Conservation (phyloP, 2,888 invertebrate species). For the Conchocele bisecta region DNA sequence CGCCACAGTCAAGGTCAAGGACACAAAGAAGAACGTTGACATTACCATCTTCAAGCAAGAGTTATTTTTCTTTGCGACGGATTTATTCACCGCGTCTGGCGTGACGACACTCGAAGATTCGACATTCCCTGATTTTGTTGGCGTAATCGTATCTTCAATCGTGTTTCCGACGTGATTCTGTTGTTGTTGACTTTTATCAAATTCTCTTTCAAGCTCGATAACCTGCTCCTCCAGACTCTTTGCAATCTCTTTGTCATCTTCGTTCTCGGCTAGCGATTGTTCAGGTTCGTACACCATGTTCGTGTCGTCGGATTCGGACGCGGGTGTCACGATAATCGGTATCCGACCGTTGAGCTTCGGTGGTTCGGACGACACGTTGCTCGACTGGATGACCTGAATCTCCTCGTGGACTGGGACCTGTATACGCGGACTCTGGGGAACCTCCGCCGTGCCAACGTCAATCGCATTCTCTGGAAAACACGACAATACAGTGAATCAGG, state of each 20-base stretch:
- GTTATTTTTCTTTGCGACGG: conserved; percentile 27
- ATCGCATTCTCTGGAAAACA: too few species aligned
- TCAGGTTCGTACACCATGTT: conserved; percentile 64
- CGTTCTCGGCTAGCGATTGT: conserved; percentile 62
- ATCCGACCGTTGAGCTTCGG: conserved; percentile 65
- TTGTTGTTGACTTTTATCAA: conserved; percentile 59
- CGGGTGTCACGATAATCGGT: conserved; percentile 54
- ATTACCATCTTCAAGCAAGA: conserved; percentile 64
- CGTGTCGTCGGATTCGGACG: conserved; percentile 43
- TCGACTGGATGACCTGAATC: too few species aligned
- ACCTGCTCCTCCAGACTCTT: conserved; percentile 76
- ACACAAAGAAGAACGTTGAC: conserved; percentile 64
- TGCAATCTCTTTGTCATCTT: conserved; percentile 57
- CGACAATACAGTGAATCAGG: too few species aligned
- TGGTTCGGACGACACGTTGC: conserved; percentile 30
- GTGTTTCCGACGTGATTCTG: conserved; percentile 59
- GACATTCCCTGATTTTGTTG: conserved; percentile 32
- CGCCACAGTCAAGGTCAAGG: conserved; percentile 67
- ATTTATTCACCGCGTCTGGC: conserved; percentile 13
- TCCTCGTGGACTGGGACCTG: too few species aligned
- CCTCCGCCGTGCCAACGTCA: too few species aligned
- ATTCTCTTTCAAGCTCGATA: conserved; percentile 69
- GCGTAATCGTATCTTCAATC: conserved; percentile 26
- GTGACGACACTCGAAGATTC: conserved; percentile 23
- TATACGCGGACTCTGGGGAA: too few species aligned